Base-by-base conservation (phyloP, 2,113 vertebrate species). In the Chamaetylas fuelleborni region DNA sequence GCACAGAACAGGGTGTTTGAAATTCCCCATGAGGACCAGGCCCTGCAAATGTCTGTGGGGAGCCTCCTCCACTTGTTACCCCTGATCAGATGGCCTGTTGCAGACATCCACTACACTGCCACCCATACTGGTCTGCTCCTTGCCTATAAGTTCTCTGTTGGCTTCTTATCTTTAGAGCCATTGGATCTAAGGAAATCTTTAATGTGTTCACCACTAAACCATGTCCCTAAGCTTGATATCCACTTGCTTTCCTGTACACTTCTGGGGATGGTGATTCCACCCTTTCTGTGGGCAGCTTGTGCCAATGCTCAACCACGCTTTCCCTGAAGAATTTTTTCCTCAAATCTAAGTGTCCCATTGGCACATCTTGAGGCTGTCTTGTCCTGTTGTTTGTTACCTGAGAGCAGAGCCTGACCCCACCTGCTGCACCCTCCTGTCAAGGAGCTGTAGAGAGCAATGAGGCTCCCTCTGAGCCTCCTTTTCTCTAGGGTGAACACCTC, bases 1-100 rank as follows among this genome's bases (percentile, higher is more conserved):
- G 22, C 17, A 20, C 26, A 5, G 9, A 47, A 47, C 26, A 38
- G 28, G 12, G 4, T 57, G 0, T 0, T 11, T 38, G 28, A 47
- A 56, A 24, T 38, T 47, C 51, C 42, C n/a, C 25, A 6, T 16
- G 51, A 57, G n/a, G 22, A 57, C 22, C 43, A 47, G 42, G 11
- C 13, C 13, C 42, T 67, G 22, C 10, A 38, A 26, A 26, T 38
- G 22, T 19, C n/a, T 57, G 38, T 36, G 16, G 50, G 56, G n/a
- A 12, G 40, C 12, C 33, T 45, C 16, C 5, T 54, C 7, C 12
- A 11, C 31, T 54, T 43, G 5, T 29, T 66, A 45, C 34, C 4
- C 33, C 40, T 34, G 20, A 33, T 36, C 33, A 47, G 51, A 31
- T 12, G 16, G 33, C 77, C 61, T 54, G 9, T 25, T 45, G 50